Conservation (phyloP, 2,797 vertebrate species). For the Pteropus rufus region DNA sequence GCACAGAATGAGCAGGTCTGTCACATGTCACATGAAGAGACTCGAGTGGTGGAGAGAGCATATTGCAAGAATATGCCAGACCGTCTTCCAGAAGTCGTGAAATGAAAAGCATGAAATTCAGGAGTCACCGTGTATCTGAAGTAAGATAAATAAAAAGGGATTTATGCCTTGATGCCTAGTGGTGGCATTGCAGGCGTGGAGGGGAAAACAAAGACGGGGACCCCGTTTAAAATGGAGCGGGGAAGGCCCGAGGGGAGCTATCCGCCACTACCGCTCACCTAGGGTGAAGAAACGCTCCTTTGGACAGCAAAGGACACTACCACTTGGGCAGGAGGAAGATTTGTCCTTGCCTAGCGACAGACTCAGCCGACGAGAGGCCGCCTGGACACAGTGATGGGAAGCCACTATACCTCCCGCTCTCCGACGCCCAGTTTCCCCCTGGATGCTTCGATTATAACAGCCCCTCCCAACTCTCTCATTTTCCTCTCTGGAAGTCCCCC, state of each 20-base stretch:
- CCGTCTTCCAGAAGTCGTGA: neutral
- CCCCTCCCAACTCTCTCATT: too few species aligned
- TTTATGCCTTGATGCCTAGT: neutral
- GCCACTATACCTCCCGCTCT: neutral
- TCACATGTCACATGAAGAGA: neutral
- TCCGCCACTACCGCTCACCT: neutral
- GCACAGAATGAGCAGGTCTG: neutral
- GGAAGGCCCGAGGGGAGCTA: neutral
- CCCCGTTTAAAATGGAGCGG: neutral
- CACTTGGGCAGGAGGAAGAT: neutral
- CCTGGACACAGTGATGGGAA: neutral
- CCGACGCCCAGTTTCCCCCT: neutral
- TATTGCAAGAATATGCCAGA: neutral
- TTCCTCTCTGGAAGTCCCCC: too few species aligned
- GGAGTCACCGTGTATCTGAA: too few species aligned
- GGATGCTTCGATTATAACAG: neutral
- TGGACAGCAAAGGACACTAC: neutral
- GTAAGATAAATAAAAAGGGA: neutral
- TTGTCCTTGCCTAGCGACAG: neutral
- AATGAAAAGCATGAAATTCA: neutral
- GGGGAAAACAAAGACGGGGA: neutral
- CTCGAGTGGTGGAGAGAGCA: neutral
- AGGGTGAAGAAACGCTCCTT: too few species aligned
- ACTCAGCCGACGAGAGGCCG: neutral
- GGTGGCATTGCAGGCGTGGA: neutral